Percentiles rank a stretch among this genome's conserved stretches.
phyloP scores from a whole-genome alignment of 2,888 invertebrate genomes.

The Deilephila elpenor region DNA sequence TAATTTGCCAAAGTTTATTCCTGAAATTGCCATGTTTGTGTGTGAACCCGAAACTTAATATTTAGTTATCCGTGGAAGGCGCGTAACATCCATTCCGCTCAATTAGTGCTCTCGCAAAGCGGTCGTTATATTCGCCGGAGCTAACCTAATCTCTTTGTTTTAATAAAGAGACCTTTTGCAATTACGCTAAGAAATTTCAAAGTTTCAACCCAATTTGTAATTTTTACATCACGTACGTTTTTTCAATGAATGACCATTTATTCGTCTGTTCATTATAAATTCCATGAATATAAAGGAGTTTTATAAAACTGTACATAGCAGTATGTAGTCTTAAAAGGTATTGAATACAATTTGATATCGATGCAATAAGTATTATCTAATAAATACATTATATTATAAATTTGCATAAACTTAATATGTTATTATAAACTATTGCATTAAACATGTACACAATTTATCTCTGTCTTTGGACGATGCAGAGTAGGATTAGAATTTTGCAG shows the following conservation, averaged over 20 bases:
- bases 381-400: too few relatives aligned
- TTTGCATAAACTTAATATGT: too few relatives aligned
- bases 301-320: too few relatives aligned
- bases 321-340: not conserved
- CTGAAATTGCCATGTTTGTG: slow-evolving; percentile 38
- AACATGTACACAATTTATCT: too few relatives aligned
- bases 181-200: not conserved
- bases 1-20: slow-evolving; percentile 35
- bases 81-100: slow-evolving; percentile 40
- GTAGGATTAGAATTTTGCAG: too few relatives aligned
- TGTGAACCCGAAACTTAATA: slow-evolving; percentile 39
- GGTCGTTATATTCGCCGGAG: slow-evolving; percentile 33
- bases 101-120: slow-evolving; percentile 39
- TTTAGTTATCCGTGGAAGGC: slow-evolving; percentile 44
- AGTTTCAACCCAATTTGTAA: not conserved
- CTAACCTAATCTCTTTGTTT: slow-evolving; percentile 34
- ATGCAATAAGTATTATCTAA: too few relatives aligned
- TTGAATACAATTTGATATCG: too few relatives aligned
- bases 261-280: not conserved
- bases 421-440: too few relatives aligned
- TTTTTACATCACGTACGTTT: slow-evolving; percentile 2
- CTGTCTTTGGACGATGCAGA: too few relatives aligned
- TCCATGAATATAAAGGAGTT: not conserved
- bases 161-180: slow-evolving; percentile 10
- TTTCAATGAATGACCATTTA: not conserved